Evolutionary conservation across 2,888 invertebrate species (phyloP), one percentile per base, ranked within the genome.

Genomic region (Pollenia labialis): DNA sequence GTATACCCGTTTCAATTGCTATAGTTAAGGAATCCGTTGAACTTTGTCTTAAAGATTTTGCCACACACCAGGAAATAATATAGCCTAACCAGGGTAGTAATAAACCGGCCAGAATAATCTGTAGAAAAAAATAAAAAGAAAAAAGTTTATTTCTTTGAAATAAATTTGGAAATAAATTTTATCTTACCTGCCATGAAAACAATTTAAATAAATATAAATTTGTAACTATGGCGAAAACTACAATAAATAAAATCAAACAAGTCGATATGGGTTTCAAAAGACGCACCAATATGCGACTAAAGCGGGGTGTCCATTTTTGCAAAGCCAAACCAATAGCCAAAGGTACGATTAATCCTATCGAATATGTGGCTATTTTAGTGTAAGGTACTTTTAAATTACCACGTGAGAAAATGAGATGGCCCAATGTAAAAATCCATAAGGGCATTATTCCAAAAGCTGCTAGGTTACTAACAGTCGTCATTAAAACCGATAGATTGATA

Each of bases 371-470:
- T 76, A 99, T 97, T 77, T 96, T 96, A 0, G 91, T 88, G 92
- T 98, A 98, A 0, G 98, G 98, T 8, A 98, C 96, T 72, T 93
- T 94, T 56, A 98, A 94, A 72, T 95, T 94, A 0, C 96, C 96
- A 71, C 96, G 94, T 4, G 95, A 94, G 93, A 98, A 97, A 81
- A 97, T 97, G 58, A 94, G 92, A 90, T 95, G 95, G 0, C 98
- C 98, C 60, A 98, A 94, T 0, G 98, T 97, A 92, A 98, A 97
- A 8, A 98, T 94, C 98, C 98, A 99, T 1, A 97, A 91, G 0
- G 98, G 98, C 95, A 98, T 97, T 94, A 97, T 96, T 96, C 97
- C 97, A 90, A 99, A 97, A 0, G 98, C 97, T 0, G 96, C 96
- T 7, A 99, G 93, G 3, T 98, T 99, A 85, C 98, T 97, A 79